These are phyloP conservation scores for Amphilophus citrinellus DNA, from an alignment of 2,113 vertebrate species.

Conservation along the genomic window DNA sequence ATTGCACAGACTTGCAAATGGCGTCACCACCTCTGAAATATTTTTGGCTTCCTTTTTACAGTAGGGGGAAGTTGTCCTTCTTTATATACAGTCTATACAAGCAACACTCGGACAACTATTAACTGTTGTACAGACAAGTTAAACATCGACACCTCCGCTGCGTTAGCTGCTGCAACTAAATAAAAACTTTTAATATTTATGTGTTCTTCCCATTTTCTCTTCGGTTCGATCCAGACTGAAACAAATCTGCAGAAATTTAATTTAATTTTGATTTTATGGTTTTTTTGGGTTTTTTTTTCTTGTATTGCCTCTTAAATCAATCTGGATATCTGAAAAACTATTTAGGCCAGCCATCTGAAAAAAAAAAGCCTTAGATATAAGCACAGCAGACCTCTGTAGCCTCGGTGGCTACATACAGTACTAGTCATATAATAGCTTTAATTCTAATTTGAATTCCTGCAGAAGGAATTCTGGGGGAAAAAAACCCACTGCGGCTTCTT, in stretches of 20 bases:
- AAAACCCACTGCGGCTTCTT: too few species aligned
- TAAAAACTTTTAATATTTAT: background rate
- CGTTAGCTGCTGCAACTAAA: background rate
- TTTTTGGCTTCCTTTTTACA: background rate
- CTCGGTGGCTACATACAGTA: background rate
- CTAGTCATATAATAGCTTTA: background rate
- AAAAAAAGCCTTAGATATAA: too few species aligned
- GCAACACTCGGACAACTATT: background rate
- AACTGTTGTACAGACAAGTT: background rate
- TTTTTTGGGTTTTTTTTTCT: background rate
- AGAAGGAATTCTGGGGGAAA: rapidly evolving
- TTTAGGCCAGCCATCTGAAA: rapidly evolving
- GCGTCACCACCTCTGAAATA: background rate
- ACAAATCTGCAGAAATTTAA: background rate
- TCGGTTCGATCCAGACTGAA: too few species aligned
- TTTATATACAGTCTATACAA: background rate
- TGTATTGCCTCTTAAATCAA: background rate
- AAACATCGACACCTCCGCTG: background rate
- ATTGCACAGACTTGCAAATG: too few species aligned
- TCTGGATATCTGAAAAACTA: background rate
- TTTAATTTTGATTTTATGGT: too few species aligned
- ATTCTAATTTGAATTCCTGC: background rate
- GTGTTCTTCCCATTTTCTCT: background rate
- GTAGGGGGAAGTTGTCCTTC: too few species aligned
- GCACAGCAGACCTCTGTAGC: background rate